Percentiles rank a stretch among this genome's conserved stretches.
These are phyloP conservation scores for Sminthurinus aureus DNA, from an alignment of 2,888 invertebrate species.

Conservation along the genomic window DNA sequence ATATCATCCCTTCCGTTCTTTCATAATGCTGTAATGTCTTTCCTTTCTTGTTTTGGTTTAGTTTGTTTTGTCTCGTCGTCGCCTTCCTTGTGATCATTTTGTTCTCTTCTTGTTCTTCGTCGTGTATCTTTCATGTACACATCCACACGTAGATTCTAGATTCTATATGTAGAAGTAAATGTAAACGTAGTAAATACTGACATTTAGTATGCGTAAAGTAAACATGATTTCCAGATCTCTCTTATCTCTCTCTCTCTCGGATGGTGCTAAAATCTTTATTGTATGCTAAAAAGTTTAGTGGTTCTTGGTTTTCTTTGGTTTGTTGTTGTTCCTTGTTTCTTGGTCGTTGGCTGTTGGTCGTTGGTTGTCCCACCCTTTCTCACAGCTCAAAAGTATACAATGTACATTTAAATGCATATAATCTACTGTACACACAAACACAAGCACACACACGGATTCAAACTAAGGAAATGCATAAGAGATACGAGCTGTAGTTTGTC, in stretches of 20 bases:
- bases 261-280: constrained; percentile 39
- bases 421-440: neutral
- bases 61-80: neutral
- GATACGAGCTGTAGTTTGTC: neutral
- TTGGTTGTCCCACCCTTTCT: neutral
- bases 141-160: too few species aligned
- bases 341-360: neutral
- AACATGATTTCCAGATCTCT: constrained; percentile 27
- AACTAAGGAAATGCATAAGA: neutral
- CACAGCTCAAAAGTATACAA: neutral
- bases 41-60: neutral
- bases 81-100: too few species aligned
- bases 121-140: neutral
- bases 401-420: neutral
- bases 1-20: too few species aligned
- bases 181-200: neutral
- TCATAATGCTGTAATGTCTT: neutral
- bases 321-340: neutral
- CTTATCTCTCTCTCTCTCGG: neutral
- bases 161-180: neutral
- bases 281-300: constrained; percentile 34
- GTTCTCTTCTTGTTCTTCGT: neutral
- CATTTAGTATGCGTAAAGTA: constrained; percentile 6
- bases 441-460: neutral
- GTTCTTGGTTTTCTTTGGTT: neutral